These are phyloP conservation scores for Macrosteles quadrilineatus DNA, from an alignment of 1,140 invertebrate species.

Conservation along the genomic window DNA sequence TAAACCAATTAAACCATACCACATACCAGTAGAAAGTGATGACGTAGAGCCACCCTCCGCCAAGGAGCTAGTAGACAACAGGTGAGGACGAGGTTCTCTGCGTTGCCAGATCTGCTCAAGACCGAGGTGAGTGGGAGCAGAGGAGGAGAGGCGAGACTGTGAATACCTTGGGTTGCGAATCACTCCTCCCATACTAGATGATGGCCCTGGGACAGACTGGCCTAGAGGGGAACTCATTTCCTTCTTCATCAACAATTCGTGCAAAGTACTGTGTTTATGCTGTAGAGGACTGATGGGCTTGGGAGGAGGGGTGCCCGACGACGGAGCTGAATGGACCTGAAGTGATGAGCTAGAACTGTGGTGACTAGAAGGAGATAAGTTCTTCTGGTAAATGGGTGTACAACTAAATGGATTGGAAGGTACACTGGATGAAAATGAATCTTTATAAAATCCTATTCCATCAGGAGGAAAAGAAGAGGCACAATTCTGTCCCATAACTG, in stretches of 20 bases:
- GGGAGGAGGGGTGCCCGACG: conserved; percentile 45
- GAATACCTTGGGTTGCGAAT: conserved; percentile 29
- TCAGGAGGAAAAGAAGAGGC: conserved; percentile 41
- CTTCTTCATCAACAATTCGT: conserved; percentile 67
- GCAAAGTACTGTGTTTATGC: conserved; percentile 56
- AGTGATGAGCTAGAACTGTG: conserved; percentile 56
- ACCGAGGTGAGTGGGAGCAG: conserved; percentile 78
- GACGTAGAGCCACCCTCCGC: conserved; percentile 84
- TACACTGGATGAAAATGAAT: conserved; percentile 28
- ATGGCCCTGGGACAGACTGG: conserved; percentile 58
- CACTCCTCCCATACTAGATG: neutral
- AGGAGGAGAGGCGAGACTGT: conserved; percentile 70
- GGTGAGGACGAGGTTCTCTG: conserved; percentile 79
- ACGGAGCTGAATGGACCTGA: conserved; percentile 35
- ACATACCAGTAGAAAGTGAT: conserved; percentile 75
- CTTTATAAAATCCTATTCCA: conserved; percentile 33
- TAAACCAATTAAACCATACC: too few relatives aligned
- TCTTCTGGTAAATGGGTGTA: conserved; percentile 27
- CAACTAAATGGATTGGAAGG: conserved; percentile 32
- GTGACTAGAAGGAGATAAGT: conserved; percentile 51
- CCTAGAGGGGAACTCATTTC: conserved; percentile 58
- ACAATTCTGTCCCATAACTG: conserved; percentile 9
- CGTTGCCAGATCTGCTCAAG: conserved; percentile 82
- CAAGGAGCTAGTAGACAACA: conserved; percentile 82
- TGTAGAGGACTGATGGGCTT: conserved; percentile 50